Conservation (phyloP, 2,113 vertebrate genomes). For the Embiotoca jacksoni region DNA sequence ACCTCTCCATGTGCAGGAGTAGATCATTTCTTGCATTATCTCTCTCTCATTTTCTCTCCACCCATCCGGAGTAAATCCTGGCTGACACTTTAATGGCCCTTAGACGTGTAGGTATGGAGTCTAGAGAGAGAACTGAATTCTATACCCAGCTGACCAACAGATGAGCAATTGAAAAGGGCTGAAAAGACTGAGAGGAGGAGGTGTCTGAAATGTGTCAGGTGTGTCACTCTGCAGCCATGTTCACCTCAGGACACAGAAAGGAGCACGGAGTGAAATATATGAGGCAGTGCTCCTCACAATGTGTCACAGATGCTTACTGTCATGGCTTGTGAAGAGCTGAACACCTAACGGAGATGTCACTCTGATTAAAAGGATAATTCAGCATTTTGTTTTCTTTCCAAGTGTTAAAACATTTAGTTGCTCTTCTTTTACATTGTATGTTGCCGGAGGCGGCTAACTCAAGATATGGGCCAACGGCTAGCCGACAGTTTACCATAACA, state of each 20-base stretch:
- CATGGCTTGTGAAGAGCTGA: neutral
- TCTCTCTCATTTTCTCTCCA: conserved; percentile 47
- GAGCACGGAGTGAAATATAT: neutral
- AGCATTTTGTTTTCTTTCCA: neutral
- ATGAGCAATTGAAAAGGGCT: conserved; percentile 43
- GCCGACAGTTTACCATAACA: no score
- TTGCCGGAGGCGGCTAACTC: neutral
- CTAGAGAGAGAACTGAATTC: conserved; percentile 85
- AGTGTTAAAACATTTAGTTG: no score
- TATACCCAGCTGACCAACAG: conserved; percentile 85
- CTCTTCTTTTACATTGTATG: neutral
- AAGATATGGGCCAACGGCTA: no score
- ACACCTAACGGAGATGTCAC: neutral
- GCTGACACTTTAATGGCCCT: conserved; percentile 88
- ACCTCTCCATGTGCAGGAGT: conserved; percentile 67
- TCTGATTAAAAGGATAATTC: neutral
- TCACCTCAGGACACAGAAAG: conserved; percentile 45
- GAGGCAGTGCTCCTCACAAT: neutral
- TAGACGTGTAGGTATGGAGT: conserved; percentile 80
- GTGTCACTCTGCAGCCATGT: conserved; percentile 32
- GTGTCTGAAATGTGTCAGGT: conserved; percentile 48
- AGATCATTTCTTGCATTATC: conserved; percentile 73
- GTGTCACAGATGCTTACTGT: neutral
- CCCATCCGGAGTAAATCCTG: conserved; percentile 85
- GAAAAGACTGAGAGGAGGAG: conserved; percentile 39